These are phyloP conservation scores for Poecilia wingei DNA, from an alignment of 2,797 vertebrate species.

Conservation along the genomic window DNA sequence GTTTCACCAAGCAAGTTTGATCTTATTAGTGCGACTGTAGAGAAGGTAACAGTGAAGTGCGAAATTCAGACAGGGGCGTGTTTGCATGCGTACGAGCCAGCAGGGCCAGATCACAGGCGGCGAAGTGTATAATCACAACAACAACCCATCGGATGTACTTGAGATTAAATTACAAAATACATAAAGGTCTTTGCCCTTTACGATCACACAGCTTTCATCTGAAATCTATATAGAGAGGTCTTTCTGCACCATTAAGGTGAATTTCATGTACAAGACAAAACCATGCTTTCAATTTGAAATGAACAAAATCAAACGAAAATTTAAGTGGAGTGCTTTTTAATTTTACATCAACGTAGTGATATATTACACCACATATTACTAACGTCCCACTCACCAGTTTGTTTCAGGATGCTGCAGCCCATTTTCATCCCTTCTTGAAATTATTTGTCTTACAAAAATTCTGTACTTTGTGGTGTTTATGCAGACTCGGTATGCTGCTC, in stretches of 20 bases:
- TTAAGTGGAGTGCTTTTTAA: not conserved
- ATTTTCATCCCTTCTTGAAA: not conserved
- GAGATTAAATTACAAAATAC: conserved; percentile 16
- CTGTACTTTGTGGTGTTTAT: not conserved
- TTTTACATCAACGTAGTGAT: not conserved
- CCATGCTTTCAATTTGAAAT: not conserved
- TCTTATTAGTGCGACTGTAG: conserved; percentile 78
- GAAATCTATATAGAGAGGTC: not conserved
- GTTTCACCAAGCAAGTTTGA: conserved; percentile 80
- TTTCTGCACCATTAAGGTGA: not conserved
- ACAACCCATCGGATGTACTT: conserved; percentile 20
- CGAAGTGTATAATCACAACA: conserved; percentile 24
- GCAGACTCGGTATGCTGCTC: not conserved
- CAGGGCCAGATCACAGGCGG: conserved; percentile 18
- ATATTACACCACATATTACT: not conserved
- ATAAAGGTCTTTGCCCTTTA: not conserved
- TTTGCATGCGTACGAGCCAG: conserved; percentile 25
- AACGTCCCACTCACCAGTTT: not conserved
- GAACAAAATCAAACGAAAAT: not conserved
- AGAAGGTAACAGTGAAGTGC: conserved; percentile 55
- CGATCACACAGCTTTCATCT: not conserved
- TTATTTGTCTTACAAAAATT: not conserved
- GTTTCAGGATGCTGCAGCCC: not conserved
- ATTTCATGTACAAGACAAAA: not conserved
- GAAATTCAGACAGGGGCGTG: conserved; percentile 40